phyloP scores from a whole-genome alignment of 2,113 vertebrate species.

The Rattus norvegicus region DNA sequence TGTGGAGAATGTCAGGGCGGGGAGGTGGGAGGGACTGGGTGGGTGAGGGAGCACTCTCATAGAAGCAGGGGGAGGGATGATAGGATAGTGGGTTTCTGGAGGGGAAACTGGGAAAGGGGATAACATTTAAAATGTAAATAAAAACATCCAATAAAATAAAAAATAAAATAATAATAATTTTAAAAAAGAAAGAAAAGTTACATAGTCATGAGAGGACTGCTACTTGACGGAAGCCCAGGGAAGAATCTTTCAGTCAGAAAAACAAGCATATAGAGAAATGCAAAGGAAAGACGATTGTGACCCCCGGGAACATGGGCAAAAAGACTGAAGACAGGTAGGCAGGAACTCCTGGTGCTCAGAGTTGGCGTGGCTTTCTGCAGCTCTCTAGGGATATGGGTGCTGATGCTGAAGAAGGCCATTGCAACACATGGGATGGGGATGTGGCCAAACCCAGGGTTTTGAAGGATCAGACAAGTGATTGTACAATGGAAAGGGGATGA shows the following conservation, averaged over 20 bases:
- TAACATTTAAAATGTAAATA: too few species aligned
- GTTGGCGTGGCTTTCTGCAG: neutral
- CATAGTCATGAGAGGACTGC: neutral
- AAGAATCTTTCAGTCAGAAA: neutral
- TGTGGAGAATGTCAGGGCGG: too few species aligned
- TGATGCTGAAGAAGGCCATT: neutral
- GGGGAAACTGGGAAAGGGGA: too few species aligned
- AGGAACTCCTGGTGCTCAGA: neutral
- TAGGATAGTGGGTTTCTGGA: too few species aligned
- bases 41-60: too few species aligned
- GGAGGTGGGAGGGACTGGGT: too few species aligned
- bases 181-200: too few species aligned
- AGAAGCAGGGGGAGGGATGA: too few species aligned
- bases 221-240: neutral
- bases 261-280: neutral
- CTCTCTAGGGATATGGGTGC: neutral
- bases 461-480: neutral
- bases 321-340: neutral
- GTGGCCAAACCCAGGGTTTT: neutral
- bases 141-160: too few species aligned
- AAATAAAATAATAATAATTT: too few species aligned
- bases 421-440: neutral
- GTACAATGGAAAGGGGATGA: neutral
- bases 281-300: neutral
- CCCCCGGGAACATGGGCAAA: neutral